These are phyloP conservation scores for Clistopyga incitator DNA, from an alignment of 2,888 invertebrate genomes.

Conservation along the genomic window DNA sequence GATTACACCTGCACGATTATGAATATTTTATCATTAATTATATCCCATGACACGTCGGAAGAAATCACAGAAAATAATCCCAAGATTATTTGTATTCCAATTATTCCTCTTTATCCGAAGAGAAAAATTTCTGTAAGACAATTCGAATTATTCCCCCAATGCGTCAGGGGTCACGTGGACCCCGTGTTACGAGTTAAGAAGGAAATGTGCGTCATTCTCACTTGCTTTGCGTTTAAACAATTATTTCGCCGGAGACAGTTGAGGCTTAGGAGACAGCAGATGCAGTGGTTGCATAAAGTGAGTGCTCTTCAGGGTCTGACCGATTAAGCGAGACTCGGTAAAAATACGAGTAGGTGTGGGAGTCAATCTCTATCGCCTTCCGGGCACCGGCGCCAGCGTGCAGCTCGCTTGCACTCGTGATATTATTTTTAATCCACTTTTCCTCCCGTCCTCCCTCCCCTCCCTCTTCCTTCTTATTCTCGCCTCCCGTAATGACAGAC, in stretches of 20 bases:
- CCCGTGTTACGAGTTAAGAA: constrained; percentile 22
- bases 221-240: constrained; percentile 43
- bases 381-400: constrained; percentile 37
- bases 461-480: constrained; percentile 54
- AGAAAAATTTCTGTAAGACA: no score
- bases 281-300: constrained; percentile 53
- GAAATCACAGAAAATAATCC: no score
- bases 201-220: constrained; percentile 54
- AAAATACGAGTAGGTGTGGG: constrained; percentile 37
- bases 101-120: no score
- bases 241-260: constrained; percentile 51
- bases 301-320: constrained; percentile 43
- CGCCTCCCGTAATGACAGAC: constrained; percentile 73
- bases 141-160: no score
- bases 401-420: constrained; percentile 56
- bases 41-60: no score
- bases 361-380: constrained; percentile 55
- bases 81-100: no score
- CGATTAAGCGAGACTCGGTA: constrained; percentile 28
- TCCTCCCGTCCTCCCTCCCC: constrained; percentile 34
- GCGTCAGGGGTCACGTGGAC: constrained; percentile 13
- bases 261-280: constrained; percentile 32
- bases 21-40: neutral
- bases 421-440: constrained; percentile 78
- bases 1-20: neutral